Evolutionary conservation across 1,140 invertebrate genomes (phyloP).

Genomic region (Cydia pomonella): DNA sequence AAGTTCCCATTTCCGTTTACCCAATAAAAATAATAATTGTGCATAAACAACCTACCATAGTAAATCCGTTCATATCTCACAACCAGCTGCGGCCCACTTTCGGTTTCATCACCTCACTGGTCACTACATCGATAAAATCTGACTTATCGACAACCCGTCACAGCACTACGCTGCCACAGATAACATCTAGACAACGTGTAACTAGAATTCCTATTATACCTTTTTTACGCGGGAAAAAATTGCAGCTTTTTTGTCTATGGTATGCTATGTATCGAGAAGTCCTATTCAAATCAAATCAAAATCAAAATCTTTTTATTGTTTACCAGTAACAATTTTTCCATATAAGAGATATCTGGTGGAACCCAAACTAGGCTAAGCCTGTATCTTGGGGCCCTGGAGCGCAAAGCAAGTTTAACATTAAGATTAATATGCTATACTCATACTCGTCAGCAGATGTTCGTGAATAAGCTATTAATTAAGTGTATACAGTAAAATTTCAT

Average conservation of each 20-base stretch:
- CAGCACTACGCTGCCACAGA: slow-evolving; percentile 23
- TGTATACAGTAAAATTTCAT: neutral
- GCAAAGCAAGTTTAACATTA: too few relatives aligned
- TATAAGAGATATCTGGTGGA: too few relatives aligned
- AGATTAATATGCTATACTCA: too few relatives aligned
- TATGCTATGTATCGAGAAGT: neutral
- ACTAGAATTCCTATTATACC: slow-evolving; percentile 24
- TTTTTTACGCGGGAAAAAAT: slow-evolving; percentile 20
- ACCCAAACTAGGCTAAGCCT: too few relatives aligned
- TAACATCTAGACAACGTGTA: slow-evolving; percentile 29
- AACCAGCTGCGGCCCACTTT: slow-evolving; percentile 18
- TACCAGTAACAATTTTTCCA: too few relatives aligned
- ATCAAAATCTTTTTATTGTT: too few relatives aligned
- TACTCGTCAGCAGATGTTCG: neutral
- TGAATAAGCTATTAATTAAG: neutral
- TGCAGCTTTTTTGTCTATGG: slow-evolving; percentile 1
- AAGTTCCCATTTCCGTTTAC: too few relatives aligned
- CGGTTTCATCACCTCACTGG: slow-evolving; percentile 28
- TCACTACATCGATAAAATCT: slow-evolving; percentile 8
- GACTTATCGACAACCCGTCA: slow-evolving; percentile 16
- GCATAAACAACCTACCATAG: too few relatives aligned
- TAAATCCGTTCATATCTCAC: slow-evolving; percentile 6
- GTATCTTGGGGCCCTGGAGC: too few relatives aligned
- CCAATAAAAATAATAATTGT: too few relatives aligned
- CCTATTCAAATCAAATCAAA: too few relatives aligned